Conservation (phyloP, 23 tunicate species). For the Halocynthia roretzi region DNA sequence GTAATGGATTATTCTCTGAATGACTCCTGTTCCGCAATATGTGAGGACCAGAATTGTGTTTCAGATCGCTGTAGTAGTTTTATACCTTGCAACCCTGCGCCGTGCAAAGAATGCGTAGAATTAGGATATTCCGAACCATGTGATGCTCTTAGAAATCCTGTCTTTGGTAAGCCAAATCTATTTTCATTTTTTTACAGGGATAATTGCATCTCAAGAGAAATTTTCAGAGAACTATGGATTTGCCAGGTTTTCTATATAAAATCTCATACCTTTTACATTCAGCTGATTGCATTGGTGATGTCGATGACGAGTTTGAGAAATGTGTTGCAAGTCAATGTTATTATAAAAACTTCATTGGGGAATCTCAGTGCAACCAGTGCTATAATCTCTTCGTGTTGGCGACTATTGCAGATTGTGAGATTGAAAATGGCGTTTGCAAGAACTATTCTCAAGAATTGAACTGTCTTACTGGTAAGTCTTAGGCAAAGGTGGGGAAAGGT, state of each 20-base stretch:
- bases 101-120: constrained; percentile 13
- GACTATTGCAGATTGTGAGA: no score
- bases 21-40: constrained; percentile 14
- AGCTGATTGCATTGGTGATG: constrained; percentile 6
- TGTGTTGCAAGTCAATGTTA: not conserved
- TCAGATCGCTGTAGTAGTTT: constrained; percentile 9
- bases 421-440: no score
- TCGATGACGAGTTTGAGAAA: not conserved
- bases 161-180: constrained; percentile 18
- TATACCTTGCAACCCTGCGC: not conserved
- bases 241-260: not conserved
- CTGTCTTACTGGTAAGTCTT: no score
- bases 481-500: no score
- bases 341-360: no score
- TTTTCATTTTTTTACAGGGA: not conserved
- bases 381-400: no score
- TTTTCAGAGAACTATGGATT: no score
- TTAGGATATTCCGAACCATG: constrained; percentile 23
- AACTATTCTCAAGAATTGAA: no score
- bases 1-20: not conserved
- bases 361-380: no score
- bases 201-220: no score
- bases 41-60: constrained; percentile 16
- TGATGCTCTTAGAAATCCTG: constrained; percentile 2
- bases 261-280: not conserved